Percentiles rank a stretch among this genome's conserved stretches.
phyloP scores from a whole-genome alignment of 2,888 invertebrate species.

The Ichneumoninae sp. region DNA sequence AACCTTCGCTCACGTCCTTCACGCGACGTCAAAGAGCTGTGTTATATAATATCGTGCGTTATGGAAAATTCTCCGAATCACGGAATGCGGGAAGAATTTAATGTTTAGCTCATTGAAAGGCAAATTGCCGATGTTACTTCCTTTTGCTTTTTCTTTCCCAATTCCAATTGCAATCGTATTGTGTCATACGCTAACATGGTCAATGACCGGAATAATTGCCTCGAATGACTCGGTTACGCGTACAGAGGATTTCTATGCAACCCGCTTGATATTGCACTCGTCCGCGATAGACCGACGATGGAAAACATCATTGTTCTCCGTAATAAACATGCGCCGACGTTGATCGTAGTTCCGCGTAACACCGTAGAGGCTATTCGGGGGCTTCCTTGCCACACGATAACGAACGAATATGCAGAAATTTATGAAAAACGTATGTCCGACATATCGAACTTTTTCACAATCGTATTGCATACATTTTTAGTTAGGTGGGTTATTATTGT shows the following conservation, averaged over 20 bases:
- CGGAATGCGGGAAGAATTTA: not conserved
- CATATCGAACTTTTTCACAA: not conserved
- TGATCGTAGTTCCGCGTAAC: slow-evolving; percentile 43
- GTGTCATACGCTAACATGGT: not conserved
- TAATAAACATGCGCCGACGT: slow-evolving; percentile 48
- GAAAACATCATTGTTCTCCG: slow-evolving; percentile 49
- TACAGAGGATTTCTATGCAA: not conserved
- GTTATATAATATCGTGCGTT: not conserved
- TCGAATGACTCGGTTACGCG: slow-evolving; percentile 17
- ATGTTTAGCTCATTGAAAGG: slow-evolving; percentile 5
- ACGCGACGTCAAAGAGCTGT: not conserved
- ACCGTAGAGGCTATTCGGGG: slow-evolving; percentile 22
- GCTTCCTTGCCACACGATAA: not conserved
- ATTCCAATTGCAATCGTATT: not conserved
- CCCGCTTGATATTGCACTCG: not conserved
- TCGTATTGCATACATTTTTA: not conserved
- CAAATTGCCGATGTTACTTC: not conserved
- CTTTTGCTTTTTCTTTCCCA: not conserved
- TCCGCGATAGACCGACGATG: slow-evolving; percentile 37
- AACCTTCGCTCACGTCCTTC: slow-evolving; percentile 18
- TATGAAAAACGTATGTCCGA: not conserved
- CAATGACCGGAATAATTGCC: slow-evolving; percentile 13
- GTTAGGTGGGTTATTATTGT: no score
- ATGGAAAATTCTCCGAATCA: not conserved
- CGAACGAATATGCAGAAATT: not conserved